Evolutionary conservation across 1,140 invertebrate species (phyloP), one percentile per base, ranked within the genome.

Genomic region (Drosophila neocordata): DNA sequence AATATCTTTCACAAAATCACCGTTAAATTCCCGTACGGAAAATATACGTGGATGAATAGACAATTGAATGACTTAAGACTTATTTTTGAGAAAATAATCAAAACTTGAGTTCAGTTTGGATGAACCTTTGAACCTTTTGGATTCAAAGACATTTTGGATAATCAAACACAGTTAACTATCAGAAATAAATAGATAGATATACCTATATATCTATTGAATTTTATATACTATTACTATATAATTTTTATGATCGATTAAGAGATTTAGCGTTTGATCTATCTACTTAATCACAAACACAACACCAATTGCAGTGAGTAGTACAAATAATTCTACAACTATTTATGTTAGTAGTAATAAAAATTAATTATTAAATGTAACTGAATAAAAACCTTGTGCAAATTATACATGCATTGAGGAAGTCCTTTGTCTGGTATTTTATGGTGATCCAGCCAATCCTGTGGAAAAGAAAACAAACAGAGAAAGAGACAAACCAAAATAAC

Each of bases 331-430:
- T 34, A 63, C 48, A 37, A 9, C 2, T 24, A 69, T 24, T 31
- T 20, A 64, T 27, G 48, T 55, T 69, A 66, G 44, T 51, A 71
- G 56, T 72, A 67, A 77, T 70, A 72, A 57, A 61, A 87, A 79
- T 73, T 57, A 70, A 73, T 55, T 55, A 35, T 73, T 69, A 67
- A 83, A 77, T 63, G 15, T 20, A 68, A 77, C 72, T 66, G 24
- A 83, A 88, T 91, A 79, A 89, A 61, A 91, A 91, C 90, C 90
- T 91, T 90, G 89, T 91, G 90, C 83, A 90, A 89, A 91, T 90
- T 91, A 90, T 90, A 91, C 90, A 91, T 92, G 91, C 90, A 92
- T 89, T 91, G 90, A 79, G 88, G 82, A 79, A 91, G 80, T 85
- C 90, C 87, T 76, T 74, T 82, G 77, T 90, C 90, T 73, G 90